phyloP scores from a whole-genome alignment of 2,888 invertebrate genomes.

The Machimus rusticus region DNA sequence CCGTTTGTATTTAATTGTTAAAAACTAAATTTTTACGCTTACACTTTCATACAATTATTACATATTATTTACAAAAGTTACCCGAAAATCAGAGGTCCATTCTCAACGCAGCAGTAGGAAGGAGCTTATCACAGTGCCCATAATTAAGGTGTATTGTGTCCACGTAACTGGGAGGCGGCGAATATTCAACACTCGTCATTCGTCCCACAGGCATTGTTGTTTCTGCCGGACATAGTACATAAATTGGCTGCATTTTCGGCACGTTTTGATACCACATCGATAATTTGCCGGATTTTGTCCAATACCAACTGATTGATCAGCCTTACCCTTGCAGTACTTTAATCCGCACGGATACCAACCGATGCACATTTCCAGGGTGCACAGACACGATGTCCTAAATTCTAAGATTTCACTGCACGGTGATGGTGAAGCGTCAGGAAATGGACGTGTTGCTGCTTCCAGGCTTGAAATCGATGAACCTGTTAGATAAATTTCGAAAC shows the following conservation, averaged over 20 bases:
- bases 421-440: slow-evolving; percentile 66
- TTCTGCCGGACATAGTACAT: slow-evolving; percentile 85
- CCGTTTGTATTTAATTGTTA: not conserved
- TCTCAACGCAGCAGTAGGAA: slow-evolving; percentile 23
- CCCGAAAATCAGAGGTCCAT: not conserved
- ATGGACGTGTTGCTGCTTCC: slow-evolving; percentile 74
- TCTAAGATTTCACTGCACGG: slow-evolving; percentile 75
- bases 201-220: slow-evolving; percentile 82
- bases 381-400: slow-evolving; percentile 78
- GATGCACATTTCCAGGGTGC: slow-evolving; percentile 86
- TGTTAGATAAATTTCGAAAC: slow-evolving; percentile 53
- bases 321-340: slow-evolving; percentile 90
- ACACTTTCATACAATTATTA: not conserved
- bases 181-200: slow-evolving; percentile 67
- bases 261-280: slow-evolving; percentile 95
- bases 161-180: not conserved
- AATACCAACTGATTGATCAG: slow-evolving; percentile 62
- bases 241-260: slow-evolving; percentile 88
- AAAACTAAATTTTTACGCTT: not conserved
- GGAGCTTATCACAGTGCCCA: slow-evolving; percentile 30
- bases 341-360: slow-evolving; percentile 97
- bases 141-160: not conserved
- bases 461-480: slow-evolving; percentile 78
- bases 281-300: slow-evolving; percentile 72
- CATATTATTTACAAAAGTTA: slow-evolving; percentile 1